These are phyloP conservation scores for Holothuria scabra DNA, from an alignment of 53 echinoderm and acorn worm species.

Conservation along the genomic window DNA sequence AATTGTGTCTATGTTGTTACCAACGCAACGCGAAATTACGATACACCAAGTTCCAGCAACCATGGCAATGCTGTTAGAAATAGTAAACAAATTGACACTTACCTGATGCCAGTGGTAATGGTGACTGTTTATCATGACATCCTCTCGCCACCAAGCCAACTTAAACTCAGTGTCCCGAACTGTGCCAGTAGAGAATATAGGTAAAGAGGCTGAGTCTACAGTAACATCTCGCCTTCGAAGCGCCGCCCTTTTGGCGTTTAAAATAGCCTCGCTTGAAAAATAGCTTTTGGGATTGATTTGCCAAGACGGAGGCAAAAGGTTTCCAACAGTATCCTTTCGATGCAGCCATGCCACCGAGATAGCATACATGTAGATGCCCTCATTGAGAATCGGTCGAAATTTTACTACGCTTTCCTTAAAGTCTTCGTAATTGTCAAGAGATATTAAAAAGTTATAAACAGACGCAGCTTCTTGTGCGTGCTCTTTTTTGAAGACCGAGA, in stretches of 20 bases:
- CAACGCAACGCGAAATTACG: no score
- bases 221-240: no score
- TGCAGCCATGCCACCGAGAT: conserved; percentile 55
- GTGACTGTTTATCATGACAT: conserved; percentile 54
- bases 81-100: background rate
- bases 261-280: conserved; percentile 14
- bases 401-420: conserved; percentile 35
- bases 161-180: conserved; percentile 63
- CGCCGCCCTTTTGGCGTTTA: background rate
- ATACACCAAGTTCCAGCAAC: no score
- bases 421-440: conserved; percentile 32
- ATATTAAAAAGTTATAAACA: conserved; percentile 58
- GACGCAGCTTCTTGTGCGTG: conserved; percentile 57
- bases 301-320: conserved; percentile 51
- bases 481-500: conserved; percentile 59
- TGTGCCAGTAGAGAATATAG: conserved; percentile 43
- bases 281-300: conserved; percentile 50
- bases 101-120: conserved; percentile 71
- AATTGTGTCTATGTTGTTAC: no score
- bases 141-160: conserved; percentile 68
- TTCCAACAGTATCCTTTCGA: conserved; percentile 30
- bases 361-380: conserved; percentile 67
- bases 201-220: no score
- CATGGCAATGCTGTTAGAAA: no score
- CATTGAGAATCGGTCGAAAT: conserved; percentile 47